Evolutionary conservation across 1,140 invertebrate genomes (phyloP).

Genomic region (Aphelenchoides fujianensis): DNA sequence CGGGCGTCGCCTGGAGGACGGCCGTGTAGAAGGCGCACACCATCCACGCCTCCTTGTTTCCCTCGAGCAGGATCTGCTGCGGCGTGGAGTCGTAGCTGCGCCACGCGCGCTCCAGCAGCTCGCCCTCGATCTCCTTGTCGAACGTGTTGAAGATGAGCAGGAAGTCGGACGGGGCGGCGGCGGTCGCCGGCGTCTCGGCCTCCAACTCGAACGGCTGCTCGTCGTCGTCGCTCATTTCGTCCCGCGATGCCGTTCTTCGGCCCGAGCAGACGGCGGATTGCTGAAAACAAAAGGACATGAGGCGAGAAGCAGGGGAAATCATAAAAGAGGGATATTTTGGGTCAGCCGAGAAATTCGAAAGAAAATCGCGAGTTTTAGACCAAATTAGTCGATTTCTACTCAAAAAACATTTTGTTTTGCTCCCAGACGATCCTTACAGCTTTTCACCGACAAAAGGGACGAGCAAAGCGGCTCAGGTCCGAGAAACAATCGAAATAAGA

Average conservation of each 20-base stretch:
- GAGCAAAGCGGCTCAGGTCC: no score
- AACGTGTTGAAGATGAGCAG: slow-evolving; percentile 38
- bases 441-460: no score
- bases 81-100: slow-evolving; percentile 42
- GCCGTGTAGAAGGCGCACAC: slow-evolving; percentile 49
- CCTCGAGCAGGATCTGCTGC: slow-evolving; percentile 49
- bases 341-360: no score
- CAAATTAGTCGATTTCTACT: no score
- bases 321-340: no score
- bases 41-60: slow-evolving; percentile 45
- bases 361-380: no score
- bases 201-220: background rate
- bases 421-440: no score
- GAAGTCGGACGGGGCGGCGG: slow-evolving; percentile 29
- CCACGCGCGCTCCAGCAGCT: slow-evolving; percentile 49
- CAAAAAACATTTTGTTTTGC: no score
- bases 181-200: background rate
- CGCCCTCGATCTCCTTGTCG: slow-evolving; percentile 45
- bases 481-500: no score
- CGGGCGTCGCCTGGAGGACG: slow-evolving; percentile 52
- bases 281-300: no score
- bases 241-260: background rate
- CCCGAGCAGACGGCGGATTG: no score
- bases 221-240: background rate
- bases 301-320: no score